phyloP scores from a whole-genome alignment of 2,113 vertebrate species.

The Artemisiospiza belli region DNA sequence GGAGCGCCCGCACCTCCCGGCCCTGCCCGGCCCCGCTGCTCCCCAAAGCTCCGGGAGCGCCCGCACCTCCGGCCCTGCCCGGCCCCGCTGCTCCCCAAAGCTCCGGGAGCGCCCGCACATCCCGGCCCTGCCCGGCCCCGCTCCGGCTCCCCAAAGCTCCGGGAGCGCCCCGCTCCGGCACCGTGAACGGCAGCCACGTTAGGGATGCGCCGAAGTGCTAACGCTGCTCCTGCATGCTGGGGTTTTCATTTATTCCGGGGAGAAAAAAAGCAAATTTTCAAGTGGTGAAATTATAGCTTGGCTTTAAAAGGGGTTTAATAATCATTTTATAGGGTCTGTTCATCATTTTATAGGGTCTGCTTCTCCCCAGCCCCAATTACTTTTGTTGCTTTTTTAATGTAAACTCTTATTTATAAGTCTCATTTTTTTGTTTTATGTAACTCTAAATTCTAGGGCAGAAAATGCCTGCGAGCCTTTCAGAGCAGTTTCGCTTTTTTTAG shows the following conservation, averaged over 20 bases:
- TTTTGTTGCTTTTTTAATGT: background rate
- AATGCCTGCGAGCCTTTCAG: background rate
- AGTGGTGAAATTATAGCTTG: background rate
- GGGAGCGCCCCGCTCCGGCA: rapidly evolving
- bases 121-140: background rate
- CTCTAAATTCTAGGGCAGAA: background rate
- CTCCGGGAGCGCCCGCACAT: conserved; percentile 59
- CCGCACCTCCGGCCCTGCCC: no score
- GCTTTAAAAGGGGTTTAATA: background rate
- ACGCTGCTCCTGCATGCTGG: background rate
- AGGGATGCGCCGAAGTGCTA: background rate
- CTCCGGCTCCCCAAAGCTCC: background rate
- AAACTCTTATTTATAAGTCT: background rate
- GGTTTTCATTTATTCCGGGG: background rate
- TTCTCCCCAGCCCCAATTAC: rapidly evolving
- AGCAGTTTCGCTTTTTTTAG: background rate
- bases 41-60: background rate
- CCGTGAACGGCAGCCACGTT: rapidly evolving
- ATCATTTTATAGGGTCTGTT: background rate
- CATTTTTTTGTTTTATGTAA: background rate
- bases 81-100: no score
- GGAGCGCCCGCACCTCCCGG: background rate
- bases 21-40: no score
- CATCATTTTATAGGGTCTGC: background rate
- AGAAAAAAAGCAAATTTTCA: background rate